Conservation (phyloP, 1,140 invertebrate genomes). For the Magallana ariakensis region DNA sequence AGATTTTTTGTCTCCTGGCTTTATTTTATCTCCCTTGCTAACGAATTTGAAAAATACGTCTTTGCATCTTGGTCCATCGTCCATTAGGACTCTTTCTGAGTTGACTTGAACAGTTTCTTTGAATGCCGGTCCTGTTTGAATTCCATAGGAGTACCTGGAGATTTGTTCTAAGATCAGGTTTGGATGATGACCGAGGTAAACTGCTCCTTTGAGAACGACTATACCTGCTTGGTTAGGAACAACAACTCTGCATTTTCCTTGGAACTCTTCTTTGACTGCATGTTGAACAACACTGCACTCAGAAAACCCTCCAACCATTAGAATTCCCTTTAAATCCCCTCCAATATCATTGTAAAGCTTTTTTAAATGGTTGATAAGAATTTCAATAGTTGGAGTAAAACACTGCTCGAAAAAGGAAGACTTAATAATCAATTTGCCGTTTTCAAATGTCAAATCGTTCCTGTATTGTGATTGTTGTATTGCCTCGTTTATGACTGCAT, state of each 20-base stretch:
- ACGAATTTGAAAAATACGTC: too few species aligned
- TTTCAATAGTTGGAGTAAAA: constrained; percentile 40
- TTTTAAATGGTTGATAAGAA: constrained; percentile 18
- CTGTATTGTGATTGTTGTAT: neutral
- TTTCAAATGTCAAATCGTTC: constrained; percentile 14
- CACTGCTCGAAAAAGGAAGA: constrained; percentile 32
- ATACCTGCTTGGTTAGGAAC: constrained; percentile 39
- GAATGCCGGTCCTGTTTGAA: neutral
- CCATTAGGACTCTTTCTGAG: neutral
- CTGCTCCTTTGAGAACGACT: constrained; percentile 46
- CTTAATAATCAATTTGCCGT: constrained; percentile 38
- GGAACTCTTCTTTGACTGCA: constrained; percentile 27
- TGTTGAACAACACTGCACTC: constrained; percentile 50
- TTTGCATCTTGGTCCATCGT: neutral
- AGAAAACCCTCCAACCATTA: constrained; percentile 58
- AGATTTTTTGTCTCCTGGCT: too few species aligned
- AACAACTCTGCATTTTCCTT: constrained; percentile 35
- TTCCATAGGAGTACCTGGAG: constrained; percentile 19
- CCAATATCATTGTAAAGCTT: neutral
- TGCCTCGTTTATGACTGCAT: neutral
- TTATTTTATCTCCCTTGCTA: too few species aligned
- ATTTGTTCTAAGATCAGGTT: neutral
- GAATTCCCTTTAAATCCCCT: constrained; percentile 3
- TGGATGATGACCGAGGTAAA: constrained; percentile 31
- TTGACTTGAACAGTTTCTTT: neutral